phyloP scores from a whole-genome alignment of 2,797 vertebrate genomes.

The Dendrocincla tyrannina region DNA sequence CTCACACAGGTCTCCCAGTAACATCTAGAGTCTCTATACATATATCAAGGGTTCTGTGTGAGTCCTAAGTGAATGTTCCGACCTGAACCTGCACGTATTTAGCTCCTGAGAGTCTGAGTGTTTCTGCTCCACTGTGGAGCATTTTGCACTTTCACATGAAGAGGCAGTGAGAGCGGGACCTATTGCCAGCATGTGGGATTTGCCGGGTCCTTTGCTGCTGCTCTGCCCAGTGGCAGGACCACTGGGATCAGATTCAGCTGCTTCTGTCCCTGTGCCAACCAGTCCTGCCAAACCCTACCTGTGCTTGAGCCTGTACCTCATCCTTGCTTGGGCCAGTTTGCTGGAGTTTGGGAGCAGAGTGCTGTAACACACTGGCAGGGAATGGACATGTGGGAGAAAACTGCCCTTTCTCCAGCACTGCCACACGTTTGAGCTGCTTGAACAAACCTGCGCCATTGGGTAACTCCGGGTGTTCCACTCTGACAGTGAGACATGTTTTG shows the following conservation, averaged over 20 bases:
- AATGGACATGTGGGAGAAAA: background rate
- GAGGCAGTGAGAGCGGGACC: background rate
- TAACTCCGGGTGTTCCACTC: background rate
- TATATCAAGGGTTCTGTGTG: no score
- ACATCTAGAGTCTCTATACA: background rate
- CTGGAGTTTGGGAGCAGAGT: background rate
- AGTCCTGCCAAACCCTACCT: background rate
- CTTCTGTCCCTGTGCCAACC: background rate
- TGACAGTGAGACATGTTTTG: background rate
- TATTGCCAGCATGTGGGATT: background rate
- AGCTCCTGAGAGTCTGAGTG: background rate
- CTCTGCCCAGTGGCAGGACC: background rate
- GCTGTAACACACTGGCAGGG: background rate
- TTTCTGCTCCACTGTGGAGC: background rate
- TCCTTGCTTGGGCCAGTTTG: background rate
- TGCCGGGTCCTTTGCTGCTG: background rate
- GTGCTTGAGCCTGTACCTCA: accelerated
- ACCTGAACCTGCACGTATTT: background rate
- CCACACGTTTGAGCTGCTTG: background rate
- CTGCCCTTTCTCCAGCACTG: background rate
- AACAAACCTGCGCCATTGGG: accelerated
- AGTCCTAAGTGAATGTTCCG: background rate
- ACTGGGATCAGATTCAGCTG: background rate
- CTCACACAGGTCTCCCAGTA: background rate
- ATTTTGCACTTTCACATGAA: accelerated